Evolutionary conservation across 2,113 vertebrate genomes (phyloP).

Genomic region (Erinaceus europaeus): DNA sequence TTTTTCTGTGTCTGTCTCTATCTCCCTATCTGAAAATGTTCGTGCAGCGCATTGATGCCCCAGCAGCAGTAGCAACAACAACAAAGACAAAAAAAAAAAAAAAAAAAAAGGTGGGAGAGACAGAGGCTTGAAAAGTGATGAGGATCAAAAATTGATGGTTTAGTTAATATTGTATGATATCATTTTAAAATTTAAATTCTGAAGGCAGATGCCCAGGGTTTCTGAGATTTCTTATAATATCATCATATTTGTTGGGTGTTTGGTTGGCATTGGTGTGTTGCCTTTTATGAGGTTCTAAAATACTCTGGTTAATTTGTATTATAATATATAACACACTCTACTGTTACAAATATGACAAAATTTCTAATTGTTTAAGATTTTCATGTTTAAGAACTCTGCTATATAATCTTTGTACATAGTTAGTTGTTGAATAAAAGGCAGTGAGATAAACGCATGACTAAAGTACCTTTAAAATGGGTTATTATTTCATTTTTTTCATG

Average conservation of each 20-base stretch:
- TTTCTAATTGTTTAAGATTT: slow-evolving; percentile 9
- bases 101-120: no score
- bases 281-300: neutral
- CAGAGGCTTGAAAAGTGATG: no score
- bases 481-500: neutral
- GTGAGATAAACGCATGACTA: neutral
- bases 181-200: neutral
- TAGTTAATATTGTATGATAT: neutral
- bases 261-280: neutral
- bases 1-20: no score
- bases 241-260: neutral
- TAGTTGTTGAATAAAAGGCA: neutral
- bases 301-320: neutral
- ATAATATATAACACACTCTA: neutral
- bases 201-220: neutral
- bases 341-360: neutral
- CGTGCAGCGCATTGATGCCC: no score
- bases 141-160: no score
- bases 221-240: neutral
- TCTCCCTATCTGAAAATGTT: no score
- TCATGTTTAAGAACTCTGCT: neutral
- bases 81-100: no score
- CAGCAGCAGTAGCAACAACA: no score
- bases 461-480: neutral
- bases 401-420: neutral